Base-by-base conservation (phyloP, 2,797 vertebrate genomes). In the Selene dorsalis region DNA sequence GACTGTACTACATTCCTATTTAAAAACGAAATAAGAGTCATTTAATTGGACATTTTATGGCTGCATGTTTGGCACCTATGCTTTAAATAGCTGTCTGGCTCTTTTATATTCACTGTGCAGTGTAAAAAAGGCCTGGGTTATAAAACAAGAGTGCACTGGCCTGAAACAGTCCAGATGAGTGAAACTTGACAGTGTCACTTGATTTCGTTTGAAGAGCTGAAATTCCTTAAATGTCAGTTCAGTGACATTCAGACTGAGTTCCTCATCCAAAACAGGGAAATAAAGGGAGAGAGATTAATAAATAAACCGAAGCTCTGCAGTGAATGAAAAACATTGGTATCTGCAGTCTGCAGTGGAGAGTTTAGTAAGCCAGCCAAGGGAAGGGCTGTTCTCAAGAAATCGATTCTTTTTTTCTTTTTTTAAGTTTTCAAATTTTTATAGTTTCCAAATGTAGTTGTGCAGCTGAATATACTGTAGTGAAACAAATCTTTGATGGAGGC, bases 271-370 rank as follows among this genome's bases (percentile, higher is more conserved):
- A 52, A 48, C 45, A 38, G 73, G 52, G 45, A 53, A 11, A n/a
- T n/a, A n/a, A n/a, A n/a, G n/a, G n/a, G 20, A 24, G n/a, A 38
- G 9, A 26, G 24, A 58, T 75, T 81, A 86, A 83, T 62, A 79
- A 77, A 84, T 75, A 24, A 52, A 32, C 13, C 38, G 14, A 52
- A 50, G 32, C 50, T 35, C 17, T 52, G 39, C 66, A 58, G 76
- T 69, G 1, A 66, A 80, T 30, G n/a, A 59, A 53, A 58, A 73
- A 41, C 26, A 35, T 26, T 10, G 4, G 26, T 17, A 26, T 35
- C 39, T 65, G 22, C 11, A 57, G 57, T 13, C 62, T 73, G n/a
- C 58, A 41, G 55, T n/a, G 38, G 64, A 73, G 22, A 50, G 63
- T 74, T 75, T 38, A 24, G 17, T 43, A 17, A 28, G 7, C 59